phyloP scores from a whole-genome alignment of 2,797 vertebrate genomes.

The Lacerta viridis region DNA sequence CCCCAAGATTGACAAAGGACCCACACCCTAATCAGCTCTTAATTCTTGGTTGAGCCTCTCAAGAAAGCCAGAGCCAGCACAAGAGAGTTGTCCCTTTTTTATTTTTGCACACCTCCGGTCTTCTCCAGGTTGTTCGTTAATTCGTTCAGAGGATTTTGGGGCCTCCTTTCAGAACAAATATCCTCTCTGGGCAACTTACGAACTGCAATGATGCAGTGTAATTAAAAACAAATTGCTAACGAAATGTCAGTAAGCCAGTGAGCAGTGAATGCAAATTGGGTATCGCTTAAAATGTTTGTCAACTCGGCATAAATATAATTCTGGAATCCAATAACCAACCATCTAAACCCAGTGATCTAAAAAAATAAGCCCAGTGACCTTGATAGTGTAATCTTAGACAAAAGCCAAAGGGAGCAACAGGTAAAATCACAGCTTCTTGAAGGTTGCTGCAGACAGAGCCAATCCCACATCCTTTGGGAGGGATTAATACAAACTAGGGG shows the following conservation, averaged over 20 bases:
- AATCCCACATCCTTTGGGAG: neutral
- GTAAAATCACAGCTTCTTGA: neutral
- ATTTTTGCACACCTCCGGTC: neutral
- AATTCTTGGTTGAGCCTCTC: neutral
- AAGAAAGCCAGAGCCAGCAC: neutral
- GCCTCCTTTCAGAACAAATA: too few relatives aligned
- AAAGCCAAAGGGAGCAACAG: neutral
- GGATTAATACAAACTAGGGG: neutral
- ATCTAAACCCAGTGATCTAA: neutral
- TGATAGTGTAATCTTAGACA: neutral
- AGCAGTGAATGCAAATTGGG: too few relatives aligned
- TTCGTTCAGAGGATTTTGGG: too few relatives aligned
- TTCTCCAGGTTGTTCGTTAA: too few relatives aligned
- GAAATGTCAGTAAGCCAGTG: too few relatives aligned
- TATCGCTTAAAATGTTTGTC: neutral
- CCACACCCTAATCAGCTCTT: neutral
- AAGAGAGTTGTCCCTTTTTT: neutral
- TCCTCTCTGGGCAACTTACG: too few relatives aligned
- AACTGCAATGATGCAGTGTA: too few relatives aligned
- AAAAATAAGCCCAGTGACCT: neutral
- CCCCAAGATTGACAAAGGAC: neutral
- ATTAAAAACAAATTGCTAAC: too few relatives aligned
- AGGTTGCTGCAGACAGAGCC: neutral
- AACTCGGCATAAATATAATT: neutral
- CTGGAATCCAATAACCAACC: neutral